These are phyloP conservation scores for Miopithecus talapoin DNA, from an alignment of 2,797 vertebrate genomes.

Conservation along the genomic window DNA sequence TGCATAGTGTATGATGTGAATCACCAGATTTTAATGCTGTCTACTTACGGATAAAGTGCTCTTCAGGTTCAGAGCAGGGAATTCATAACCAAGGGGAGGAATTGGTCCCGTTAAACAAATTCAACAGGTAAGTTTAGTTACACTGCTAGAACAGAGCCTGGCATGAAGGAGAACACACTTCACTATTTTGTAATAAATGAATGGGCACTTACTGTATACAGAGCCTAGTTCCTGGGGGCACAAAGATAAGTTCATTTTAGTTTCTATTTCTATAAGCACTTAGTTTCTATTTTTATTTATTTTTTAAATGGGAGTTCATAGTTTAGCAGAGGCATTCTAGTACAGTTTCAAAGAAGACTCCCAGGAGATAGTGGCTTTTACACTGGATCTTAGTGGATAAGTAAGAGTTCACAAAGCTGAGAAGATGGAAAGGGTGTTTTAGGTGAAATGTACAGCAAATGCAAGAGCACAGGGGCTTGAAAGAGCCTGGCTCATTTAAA, in stretches of 20 bases:
- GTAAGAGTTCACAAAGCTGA: neutral
- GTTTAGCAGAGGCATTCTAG: neutral
- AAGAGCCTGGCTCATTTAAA: neutral
- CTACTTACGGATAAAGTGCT: neutral
- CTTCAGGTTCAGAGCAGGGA: neutral
- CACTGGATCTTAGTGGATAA: neutral
- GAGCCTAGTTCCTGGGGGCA: neutral
- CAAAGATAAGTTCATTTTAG: neutral
- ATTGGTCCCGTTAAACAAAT: neutral
- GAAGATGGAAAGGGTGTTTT: neutral
- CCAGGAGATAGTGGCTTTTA: conserved; percentile 19
- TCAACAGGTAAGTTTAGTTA: neutral
- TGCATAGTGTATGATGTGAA: neutral
- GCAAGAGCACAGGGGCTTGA: neutral
- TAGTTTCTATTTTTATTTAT: neutral
- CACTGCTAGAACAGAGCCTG: neutral
- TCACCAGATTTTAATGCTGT: neutral
- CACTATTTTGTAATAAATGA: neutral
- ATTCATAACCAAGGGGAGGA: neutral
- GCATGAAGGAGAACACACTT: neutral
- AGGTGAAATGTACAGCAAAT: neutral
- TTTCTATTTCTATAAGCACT: neutral
- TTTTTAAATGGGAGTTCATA: neutral
- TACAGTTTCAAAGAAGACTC: neutral
- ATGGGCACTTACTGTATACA: neutral